Evolutionary conservation across 2,113 vertebrate genomes (phyloP).

Genomic region (Pedetes capensis): DNA sequence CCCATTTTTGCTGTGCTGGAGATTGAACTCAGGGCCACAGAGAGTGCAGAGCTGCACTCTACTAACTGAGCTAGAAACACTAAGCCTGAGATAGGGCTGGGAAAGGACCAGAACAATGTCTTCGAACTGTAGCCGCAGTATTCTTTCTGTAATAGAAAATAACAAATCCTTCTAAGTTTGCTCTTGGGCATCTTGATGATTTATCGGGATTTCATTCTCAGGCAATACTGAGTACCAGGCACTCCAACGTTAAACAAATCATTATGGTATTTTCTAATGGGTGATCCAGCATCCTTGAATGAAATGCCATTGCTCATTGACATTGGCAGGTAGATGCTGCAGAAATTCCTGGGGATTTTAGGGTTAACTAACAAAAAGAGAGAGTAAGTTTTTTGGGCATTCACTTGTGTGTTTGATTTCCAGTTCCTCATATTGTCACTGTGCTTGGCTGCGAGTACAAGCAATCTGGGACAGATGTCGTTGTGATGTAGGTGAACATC

Average conservation of each 20-base stretch:
- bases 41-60: too few relatives aligned
- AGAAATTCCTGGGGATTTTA: background rate
- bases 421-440: background rate
- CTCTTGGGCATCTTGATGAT: background rate
- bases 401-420: background rate
- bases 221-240: too few relatives aligned
- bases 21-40: too few relatives aligned
- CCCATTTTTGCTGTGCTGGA: too few relatives aligned
- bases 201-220: background rate
- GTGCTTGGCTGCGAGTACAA: too few relatives aligned
- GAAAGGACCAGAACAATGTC: background rate
- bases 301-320: background rate
- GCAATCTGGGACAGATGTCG: background rate
- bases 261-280: background rate
- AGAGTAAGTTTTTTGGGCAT: background rate
- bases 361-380: background rate
- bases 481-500: background rate
- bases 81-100: background rate
- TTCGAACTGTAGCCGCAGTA: background rate
- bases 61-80: background rate
- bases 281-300: background rate
- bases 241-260: background rate
- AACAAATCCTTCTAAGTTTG: background rate
- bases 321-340: background rate
- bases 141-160: background rate